These are phyloP conservation scores for Netelia fuscicornis DNA, from an alignment of 2,888 invertebrate genomes.

Conservation along the genomic window DNA sequence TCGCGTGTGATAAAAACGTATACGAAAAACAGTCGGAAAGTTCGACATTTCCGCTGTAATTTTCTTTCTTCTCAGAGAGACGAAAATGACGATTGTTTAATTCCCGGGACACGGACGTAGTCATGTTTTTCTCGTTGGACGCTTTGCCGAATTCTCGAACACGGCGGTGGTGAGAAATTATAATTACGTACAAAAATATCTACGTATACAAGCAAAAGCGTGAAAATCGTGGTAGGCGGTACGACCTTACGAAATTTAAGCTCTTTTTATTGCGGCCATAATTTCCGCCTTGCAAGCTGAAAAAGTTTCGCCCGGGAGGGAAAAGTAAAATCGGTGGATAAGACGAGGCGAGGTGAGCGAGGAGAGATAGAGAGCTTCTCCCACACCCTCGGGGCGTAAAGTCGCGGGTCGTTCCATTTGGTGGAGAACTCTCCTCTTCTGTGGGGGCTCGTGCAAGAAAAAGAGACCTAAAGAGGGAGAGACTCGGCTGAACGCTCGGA, in stretches of 20 bases:
- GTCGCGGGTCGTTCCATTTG: conserved; percentile 32
- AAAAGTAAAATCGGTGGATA: conserved; percentile 11
- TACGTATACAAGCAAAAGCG: not conserved
- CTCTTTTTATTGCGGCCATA: not conserved
- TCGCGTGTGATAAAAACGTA: not conserved
- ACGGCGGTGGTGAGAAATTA: not conserved
- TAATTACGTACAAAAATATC: not conserved
- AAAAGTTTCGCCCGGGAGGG: conserved; percentile 17
- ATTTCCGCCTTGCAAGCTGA: conserved; percentile 24
- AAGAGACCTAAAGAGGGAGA: not conserved
- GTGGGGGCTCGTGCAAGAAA: conserved; percentile 5
- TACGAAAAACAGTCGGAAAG: not conserved
- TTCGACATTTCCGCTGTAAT: not conserved
- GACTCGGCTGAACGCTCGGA: conserved; percentile 37
- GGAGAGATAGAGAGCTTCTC: conserved; percentile 10
- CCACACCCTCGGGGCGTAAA: conserved; percentile 20
- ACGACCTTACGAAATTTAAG: not conserved
- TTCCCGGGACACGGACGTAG: too few species aligned
- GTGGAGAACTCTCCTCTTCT: conserved; percentile 11
- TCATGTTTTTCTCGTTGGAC: too few species aligned
- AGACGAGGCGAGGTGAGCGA: not conserved
- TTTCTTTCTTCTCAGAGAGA: not conserved
- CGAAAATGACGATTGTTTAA: too few species aligned
- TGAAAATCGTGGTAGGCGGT: not conserved
- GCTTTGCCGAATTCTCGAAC: too few species aligned